These are phyloP conservation scores for Hafferia zeledoni DNA, from an alignment of 2,797 vertebrate genomes.

Conservation along the genomic window DNA sequence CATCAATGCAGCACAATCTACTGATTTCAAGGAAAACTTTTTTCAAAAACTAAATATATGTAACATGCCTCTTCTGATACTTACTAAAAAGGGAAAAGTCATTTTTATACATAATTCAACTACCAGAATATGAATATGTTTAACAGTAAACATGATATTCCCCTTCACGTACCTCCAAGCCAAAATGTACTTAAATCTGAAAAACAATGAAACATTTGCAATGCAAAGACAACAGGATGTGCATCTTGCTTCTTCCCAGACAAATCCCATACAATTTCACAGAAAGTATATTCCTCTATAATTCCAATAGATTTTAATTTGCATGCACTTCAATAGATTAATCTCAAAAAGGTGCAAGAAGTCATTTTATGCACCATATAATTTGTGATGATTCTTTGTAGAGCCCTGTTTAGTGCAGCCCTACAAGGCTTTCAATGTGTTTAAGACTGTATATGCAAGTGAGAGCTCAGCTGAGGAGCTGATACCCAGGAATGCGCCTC, in stretches of 20 bases:
- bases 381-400: neutral
- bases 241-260: neutral
- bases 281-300: neutral
- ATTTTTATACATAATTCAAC: neutral
- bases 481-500: neutral
- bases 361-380: neutral
- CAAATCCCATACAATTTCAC: neutral
- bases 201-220: neutral
- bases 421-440: neutral
- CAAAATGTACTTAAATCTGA: neutral
- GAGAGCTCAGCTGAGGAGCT: fast-evolving
- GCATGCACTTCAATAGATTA: neutral
- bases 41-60: neutral
- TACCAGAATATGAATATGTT: neutral
- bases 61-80: neutral
- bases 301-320: neutral
- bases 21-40: neutral
- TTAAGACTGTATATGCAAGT: neutral
- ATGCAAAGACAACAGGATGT: neutral
- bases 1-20: neutral
- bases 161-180: neutral
- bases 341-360: neutral
- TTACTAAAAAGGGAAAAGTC: neutral
- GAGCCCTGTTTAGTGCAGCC: neutral
- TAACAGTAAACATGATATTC: neutral